Evolutionary conservation across 2,113 vertebrate species (phyloP).

Genomic region (Pteropus alecto): DNA sequence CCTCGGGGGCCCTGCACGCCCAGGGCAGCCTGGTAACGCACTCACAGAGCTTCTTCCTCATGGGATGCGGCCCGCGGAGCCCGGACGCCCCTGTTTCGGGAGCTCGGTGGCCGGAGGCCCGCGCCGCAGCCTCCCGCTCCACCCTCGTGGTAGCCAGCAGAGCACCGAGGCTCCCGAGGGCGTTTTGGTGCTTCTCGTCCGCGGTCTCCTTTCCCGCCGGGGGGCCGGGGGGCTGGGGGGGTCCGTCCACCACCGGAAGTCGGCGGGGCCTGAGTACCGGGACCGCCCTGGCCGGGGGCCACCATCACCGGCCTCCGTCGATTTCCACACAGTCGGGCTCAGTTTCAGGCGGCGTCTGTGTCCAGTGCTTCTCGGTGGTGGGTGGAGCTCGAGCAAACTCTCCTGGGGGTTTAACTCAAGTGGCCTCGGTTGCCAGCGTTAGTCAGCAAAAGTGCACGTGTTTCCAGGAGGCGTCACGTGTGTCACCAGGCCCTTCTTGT

Average conservation of each 20-base stretch:
- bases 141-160: accelerated
- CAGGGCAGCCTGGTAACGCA: accelerated
- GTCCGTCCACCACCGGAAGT: neutral
- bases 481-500: neutral
- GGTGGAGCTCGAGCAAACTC: accelerated
- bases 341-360: accelerated
- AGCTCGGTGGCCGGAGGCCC: accelerated
- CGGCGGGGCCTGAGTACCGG: accelerated
- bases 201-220: accelerated
- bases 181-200: neutral
- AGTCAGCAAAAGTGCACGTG: neutral
- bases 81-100: accelerated
- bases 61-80: accelerated
- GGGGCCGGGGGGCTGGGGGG: too few species aligned
- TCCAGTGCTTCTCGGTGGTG: neutral
- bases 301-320: accelerated
- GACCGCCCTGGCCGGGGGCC: accelerated
- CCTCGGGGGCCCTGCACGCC: accelerated
- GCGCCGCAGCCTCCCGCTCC: accelerated
- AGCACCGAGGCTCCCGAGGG: accelerated
- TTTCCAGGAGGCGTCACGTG: neutral
- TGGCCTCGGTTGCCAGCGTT: accelerated
- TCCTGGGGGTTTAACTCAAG: neutral
- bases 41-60: neutral
- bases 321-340: neutral